Evolutionary conservation across 2,888 invertebrate species (phyloP), one percentile per base, ranked within the genome.

Genomic region (Heteropelma amictum): DNA sequence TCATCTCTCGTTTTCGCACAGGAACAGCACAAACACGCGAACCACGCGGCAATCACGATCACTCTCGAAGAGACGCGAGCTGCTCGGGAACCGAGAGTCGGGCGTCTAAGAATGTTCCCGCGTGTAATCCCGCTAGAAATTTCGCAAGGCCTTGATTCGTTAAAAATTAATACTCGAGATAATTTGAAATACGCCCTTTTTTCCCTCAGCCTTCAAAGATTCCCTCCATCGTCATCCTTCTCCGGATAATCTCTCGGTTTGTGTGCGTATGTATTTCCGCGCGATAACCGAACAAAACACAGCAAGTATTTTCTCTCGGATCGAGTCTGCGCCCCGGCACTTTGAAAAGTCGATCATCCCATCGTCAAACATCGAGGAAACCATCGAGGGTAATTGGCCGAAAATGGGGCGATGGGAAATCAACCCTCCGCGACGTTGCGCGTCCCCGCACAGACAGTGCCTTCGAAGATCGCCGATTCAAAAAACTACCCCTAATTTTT

Each of bases 261-360:
- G 38, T 38, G 38, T 38, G 14, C 38, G 38, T 19, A 14, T 42
- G 19, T 8, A 7, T 7, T 14, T 1, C 19, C 19, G 42, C 8
- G 1, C n/a, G 12, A 23, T 35, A 51, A 4, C 12, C 33, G 47
- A 30, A 65, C 76, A 77, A 81, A 82, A 76, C 78, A 76, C 80
- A 79, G 80, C 81, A 84, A 83, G 81, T 80, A 80, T 80, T 81
- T 82, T 79, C 77, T 75, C 80, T 76, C 60, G 69, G 30, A 21
- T 64, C 51, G 51, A 64, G 51, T 69, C 53, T 69, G 28, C 51
- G 19, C 42, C 42, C n/a, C 8, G 42, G 35, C 58, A 60, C 58
- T 74, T 69, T 45, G 69, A 28, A 64, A 60, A 65, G 64, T 69
- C 53, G 64, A 69, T 69, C 64, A 30, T 69, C 69, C 35, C 30